Base-by-base conservation (phyloP, 2,797 vertebrate species). In the Chiropotes sagulatus region DNA sequence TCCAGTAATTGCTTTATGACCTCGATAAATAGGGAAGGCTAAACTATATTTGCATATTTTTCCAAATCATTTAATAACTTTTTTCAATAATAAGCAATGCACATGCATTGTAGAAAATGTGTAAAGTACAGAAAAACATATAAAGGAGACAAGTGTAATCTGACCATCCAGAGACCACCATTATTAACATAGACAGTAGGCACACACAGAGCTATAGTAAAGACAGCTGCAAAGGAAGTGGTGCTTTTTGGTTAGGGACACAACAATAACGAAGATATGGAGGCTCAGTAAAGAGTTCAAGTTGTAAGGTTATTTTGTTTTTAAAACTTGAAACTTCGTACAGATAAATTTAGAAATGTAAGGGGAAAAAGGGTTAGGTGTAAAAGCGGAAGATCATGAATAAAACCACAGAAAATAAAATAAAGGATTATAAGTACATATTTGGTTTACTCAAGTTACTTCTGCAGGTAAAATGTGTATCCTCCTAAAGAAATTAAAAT, bases 1-100 rank as follows among this genome's bases (percentile, higher is more conserved):
- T 87, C 78, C 22, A 75, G 39, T 97, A 89, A 93, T 70, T 92
- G 19, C 30, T 90, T 76, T 92, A 82, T 70, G 26, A 83, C 26
- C 12, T 93, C 28, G 92, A 36, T 78, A 94, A 58, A 52, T 36
- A 79, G 13, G 76, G 6, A 93, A 58, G 6, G 8, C 7, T 82
- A 73, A 91, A 91, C 7, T 11, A 15, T 30, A 33, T 95, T 96
- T 46, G 12, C 26, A 12, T 67, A 24, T 15, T 85, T 86, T 54
- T 17, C 48, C 3, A 57, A 64, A 48, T 86, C 22, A 36, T 61
- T 94, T 61, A 82, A 78, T 72, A 86, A 14, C 7, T 48, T 72
- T 78, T 88, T 78, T 57, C 17, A 84, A 46, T 33, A 84, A n/a
- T 44, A 70, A 41, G 6, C 17, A 75, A 48, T 67, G 2, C 1